Evolutionary conservation across 2,797 vertebrate species (phyloP), one percentile per base, ranked within the genome.

Genomic region (Hydrophis major): DNA sequence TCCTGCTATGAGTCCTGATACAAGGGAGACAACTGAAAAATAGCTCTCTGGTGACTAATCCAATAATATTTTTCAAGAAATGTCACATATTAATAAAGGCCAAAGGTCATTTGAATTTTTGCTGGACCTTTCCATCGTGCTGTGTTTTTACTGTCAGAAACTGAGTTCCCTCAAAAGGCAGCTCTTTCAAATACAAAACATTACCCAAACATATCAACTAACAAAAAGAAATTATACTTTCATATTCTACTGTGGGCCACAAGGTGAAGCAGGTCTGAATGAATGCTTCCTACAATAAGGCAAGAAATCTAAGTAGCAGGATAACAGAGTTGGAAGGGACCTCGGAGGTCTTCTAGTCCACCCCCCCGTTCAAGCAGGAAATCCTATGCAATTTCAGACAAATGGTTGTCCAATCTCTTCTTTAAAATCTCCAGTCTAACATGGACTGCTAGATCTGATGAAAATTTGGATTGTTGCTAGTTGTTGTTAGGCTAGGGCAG

Each of bases 1-100:
- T 95, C 94, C 63, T 95, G 60, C 92, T 53, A n/a, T 55, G 90
- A 91, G 60, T 89, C 86, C 1, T 0, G 0, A 1, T 5, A 56
- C 0, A 0, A 27, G 87, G 56, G 4, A 59, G n/a, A 87, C 53
- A 92, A 16, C 12, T 94, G 94, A 96, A 95, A 91, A 92, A 96
- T 95, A 93, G 88, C 60, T 96, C 94, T 93, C 69, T 66, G 25
- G 28, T 89, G 95, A 50, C 42, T 94, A 93, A 95, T 96, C 91
- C 95, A 95, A 95, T 96, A 94, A 32, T 88, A 32, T 37, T 57
- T 60, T 95, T 93, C 94, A 97, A 95, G 92, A 96, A 97, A 96
- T 96, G 95, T 95, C 94, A 94, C 92, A 92, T 95, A 93, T 88
- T 89, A 96, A 95, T 93, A 96, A 95, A 95, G 95, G 95, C 63